Evolutionary conservation across 2,113 vertebrate species (phyloP), one percentile per base, ranked within the genome.

Genomic region (Tapirus terrestris): DNA sequence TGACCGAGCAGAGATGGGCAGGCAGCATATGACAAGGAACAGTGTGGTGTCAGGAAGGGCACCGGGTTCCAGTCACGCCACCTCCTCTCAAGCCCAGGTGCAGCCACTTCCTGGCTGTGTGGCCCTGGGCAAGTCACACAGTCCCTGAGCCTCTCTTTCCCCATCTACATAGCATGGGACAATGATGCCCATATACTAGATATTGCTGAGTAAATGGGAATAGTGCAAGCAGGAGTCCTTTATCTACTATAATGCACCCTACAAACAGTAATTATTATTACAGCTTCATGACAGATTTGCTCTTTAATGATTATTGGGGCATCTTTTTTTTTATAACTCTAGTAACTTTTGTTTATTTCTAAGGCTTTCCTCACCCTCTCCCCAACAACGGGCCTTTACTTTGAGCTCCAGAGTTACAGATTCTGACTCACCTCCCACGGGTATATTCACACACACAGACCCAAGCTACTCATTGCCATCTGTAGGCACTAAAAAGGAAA

Each of bases 401-500:
- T 39, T 76, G 48, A 72, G 16, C 11, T 8, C 25, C 43, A 21
- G 33, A 23, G n/a, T 36, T 84, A 23, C 16, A 82, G 56, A 53
- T 48, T 48, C 56, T 80, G 91, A 95, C 89, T 97, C 36, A 96
- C 97, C 90, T 95, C 77, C 82, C 5, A 48, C 14, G 8, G 84
- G 70, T 14, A 18, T 65, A 27, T 80, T 81, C 58, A 96, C 80
- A 93, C 92, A 97, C 31, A 60, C 76, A 31, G 91, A 92, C 25
- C 56, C 60, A 79, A 43, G 70, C 20, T 36, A 61, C 61, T 87
- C 23, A 20, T 2, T 39, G 25, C 68, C 43, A 75, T 58, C 48
- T 29, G 36, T 65, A 76, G 77, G 39, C 13, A 60, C 96, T 97
- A 61, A 84, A 97, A 97, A 68, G 33, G 68, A 84, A 92, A 87